Base-by-base conservation (phyloP, 1,140 invertebrate genomes). In the Lordiphosa clarofinis region DNA sequence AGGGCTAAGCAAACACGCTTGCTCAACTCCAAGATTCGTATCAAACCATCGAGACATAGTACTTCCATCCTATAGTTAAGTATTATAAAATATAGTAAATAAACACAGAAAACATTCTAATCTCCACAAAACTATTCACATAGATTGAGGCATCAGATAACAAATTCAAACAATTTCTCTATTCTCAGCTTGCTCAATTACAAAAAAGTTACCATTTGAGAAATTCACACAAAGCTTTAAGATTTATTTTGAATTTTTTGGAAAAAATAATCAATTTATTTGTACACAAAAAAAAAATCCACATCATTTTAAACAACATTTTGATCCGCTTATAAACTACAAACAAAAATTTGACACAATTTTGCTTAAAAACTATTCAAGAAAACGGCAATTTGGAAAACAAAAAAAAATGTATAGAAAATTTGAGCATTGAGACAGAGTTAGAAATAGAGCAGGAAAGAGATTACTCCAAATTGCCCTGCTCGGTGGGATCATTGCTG, bases 281-380 rank as follows among this genome's bases (percentile, higher is more conserved):
- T 33, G 58, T 58, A 65, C 40, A 31, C 5, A 31, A 73, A 59
- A 68, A 62, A 62, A 60, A 79, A 60, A 24, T 33, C 21, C 28
- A 8, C 7, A 12, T 13, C 24, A 44, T 57, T 79, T 59, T 31
- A 31, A 31, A 50, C 38, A 58, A 73, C 37, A 55, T 68, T 64
- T 66, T 37, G 13, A 8, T 66, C 15, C 15, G 33, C 63, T 66
- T 64, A 63, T 61, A 37, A 70, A 65, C 70, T 79, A 79, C 55
- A 49, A 69, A 79, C 64, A 31, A 79, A 31, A 79, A 61, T 73
- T 73, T 61, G 69, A 73, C 74, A 79, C 42, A 79, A 73, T 79
- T 79, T 79, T 42, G 70, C 74, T 78, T 78, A 79, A 31, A 12
- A 38, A 19, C 69, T 78, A 78, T 33, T 56, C 13, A 62, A 53